Base-by-base conservation (phyloP, 1,140 invertebrate genomes). In the Diachasmimorpha longicaudata region DNA sequence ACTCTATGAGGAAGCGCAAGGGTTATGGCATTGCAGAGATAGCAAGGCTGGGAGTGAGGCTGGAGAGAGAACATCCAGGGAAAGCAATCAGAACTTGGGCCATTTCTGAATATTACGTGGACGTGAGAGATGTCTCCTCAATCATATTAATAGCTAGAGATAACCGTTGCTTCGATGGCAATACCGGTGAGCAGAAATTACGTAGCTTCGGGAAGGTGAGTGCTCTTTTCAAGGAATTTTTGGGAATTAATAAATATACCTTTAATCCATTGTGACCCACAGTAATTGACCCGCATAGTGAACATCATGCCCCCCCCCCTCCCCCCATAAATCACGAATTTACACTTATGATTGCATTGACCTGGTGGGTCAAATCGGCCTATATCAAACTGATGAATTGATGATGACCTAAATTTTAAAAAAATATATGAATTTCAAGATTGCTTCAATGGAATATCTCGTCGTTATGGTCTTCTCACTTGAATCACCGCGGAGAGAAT, bases 61-160 rank as follows among this genome's bases (percentile, higher is more conserved):
- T 68, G 23, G 58, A 42, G 21, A n/a, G 8, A 9, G 25, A 31
- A 31, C 25, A 63, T 14, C 19, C 23, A 66, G 81, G 85, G 82
- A 88, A 88, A 88, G 87, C 86, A 88, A 88, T 88, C 87, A 88
- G 87, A 88, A 88, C 87, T 88, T 88, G 86, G 86, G 87, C 86
- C 86, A 88, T 88, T 88, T 83, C 85, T 87, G 83, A 85, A 88
- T 88, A 88, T 88, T 87, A 88, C 86, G 79, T 81, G 87, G 86
- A 88, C 85, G 85, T 87, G 87, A 88, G 87, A 88, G 86, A 87
- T 87, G 87, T 88, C 86, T 87, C 85, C 86, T 88, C 86, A 86
- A 88, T 88, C 86, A 88, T 88, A 88, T 87, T 88, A 88, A 88
- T 88, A 88, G 86, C 85, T 81, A 6, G 81, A 87, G 86, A 88